A percentile compares a stretch with the other conserved stretches of the same genome.
These are phyloP conservation scores for Tigriopus californicus DNA, from an alignment of 2,888 invertebrate species.

Conservation along the genomic window DNA sequence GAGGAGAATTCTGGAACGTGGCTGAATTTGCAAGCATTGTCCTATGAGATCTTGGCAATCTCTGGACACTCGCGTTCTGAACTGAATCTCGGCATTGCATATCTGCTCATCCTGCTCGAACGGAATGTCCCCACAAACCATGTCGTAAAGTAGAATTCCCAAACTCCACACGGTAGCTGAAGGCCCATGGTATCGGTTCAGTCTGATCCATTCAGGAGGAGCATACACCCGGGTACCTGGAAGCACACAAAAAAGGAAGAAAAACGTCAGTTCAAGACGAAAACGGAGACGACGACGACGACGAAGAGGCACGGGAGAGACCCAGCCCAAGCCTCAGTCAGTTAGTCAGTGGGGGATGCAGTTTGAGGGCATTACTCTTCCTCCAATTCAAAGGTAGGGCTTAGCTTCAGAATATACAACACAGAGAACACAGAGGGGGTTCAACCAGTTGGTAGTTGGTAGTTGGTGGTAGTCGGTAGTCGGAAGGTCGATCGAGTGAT, in stretches of 20 bases:
- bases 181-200: slow-evolving; percentile 30
- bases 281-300: not conserved
- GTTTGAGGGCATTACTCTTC: no score
- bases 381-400: no score
- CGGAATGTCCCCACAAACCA: slow-evolving; percentile 37
- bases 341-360: no score
- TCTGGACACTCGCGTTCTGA: slow-evolving; percentile 21
- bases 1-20: slow-evolving; percentile 27
- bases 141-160: slow-evolving; percentile 35
- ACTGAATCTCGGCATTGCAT: slow-evolving; percentile 21
- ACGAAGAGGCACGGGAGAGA: no score
- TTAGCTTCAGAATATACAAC: no score
- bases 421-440: no score
- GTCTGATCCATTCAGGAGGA: slow-evolving; percentile 35
- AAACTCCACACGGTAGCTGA: slow-evolving; percentile 35
- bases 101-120: slow-evolving; percentile 34
- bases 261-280: not conserved
- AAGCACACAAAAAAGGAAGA: not conserved
- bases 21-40: slow-evolving; percentile 28
- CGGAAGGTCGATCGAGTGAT: no score
- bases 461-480: no score
- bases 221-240: slow-evolving; percentile 36
- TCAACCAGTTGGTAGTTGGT: no score
- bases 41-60: slow-evolving; percentile 30
- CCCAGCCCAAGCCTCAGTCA: no score